Conservation (phyloP, 2,113 vertebrate genomes). For the Xenopus borealis region DNA sequence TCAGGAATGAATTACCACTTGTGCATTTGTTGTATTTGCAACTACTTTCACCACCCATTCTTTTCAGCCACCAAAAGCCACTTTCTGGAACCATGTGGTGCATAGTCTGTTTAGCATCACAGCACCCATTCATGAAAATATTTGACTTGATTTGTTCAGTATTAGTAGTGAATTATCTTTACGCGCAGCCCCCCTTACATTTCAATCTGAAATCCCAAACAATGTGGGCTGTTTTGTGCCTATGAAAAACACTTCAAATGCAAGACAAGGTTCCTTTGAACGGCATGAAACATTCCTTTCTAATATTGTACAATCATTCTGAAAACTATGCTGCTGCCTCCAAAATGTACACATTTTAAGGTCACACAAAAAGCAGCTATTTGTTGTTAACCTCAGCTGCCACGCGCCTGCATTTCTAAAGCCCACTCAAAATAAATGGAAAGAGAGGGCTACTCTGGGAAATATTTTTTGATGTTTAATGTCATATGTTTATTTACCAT, state of each 20-base stretch:
- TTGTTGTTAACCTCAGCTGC: constrained; percentile 54
- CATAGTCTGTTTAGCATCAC: no score
- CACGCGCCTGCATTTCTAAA: constrained; percentile 60
- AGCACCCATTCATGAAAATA: no score
- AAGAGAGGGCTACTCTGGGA: neutral
- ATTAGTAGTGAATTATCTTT: neutral
- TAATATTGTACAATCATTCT: constrained; percentile 45
- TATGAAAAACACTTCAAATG: constrained; percentile 50
- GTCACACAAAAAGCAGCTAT: constrained; percentile 48
- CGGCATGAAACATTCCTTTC: constrained; percentile 49
- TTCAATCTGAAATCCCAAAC: constrained; percentile 17
- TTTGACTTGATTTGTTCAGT: no score
- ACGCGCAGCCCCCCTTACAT: neutral
- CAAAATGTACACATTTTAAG: constrained; percentile 58
- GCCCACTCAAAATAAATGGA: constrained; percentile 65
- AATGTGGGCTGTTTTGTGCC: constrained; percentile 23
- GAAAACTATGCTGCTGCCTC: constrained; percentile 54
- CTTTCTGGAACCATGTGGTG: no score
- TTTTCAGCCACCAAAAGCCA: no score
- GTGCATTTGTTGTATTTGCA: no score
- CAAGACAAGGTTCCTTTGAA: constrained; percentile 49
- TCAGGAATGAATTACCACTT: no score
- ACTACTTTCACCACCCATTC: no score
- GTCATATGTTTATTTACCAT: no score
- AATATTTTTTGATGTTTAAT: no score